Evolutionary conservation across 2,888 invertebrate species (phyloP).

Genomic region (Drosophila silvestris): DNA sequence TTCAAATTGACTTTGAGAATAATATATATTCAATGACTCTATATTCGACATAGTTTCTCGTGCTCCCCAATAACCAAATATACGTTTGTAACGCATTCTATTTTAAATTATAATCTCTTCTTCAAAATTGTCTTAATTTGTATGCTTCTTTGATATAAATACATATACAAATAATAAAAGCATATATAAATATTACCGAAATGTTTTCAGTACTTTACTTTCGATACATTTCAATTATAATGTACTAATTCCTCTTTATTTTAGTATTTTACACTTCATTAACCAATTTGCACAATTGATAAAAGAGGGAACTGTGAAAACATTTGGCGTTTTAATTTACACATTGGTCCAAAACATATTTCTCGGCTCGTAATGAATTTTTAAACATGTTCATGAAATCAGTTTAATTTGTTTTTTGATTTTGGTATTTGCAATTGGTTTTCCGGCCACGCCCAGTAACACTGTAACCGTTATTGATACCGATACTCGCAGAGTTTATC

Average conservation of each 20-base stretch:
- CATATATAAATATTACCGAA: too few relatives aligned
- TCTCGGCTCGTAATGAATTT: slow-evolving; percentile 32
- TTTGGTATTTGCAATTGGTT: slow-evolving; percentile 36
- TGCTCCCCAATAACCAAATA: background rate
- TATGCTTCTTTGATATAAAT: background rate
- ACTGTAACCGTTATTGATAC: slow-evolving; percentile 15
- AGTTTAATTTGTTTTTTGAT: background rate
- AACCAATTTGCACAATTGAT: slow-evolving; percentile 25
- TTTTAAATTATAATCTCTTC: background rate
- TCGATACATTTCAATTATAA: background rate
- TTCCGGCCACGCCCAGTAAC: slow-evolving; percentile 31
- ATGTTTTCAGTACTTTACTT: background rate
- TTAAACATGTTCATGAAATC: slow-evolving; percentile 36
- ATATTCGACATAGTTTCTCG: background rate
- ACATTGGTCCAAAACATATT: slow-evolving; percentile 6
- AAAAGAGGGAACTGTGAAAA: slow-evolving; percentile 4
- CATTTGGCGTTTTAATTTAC: slow-evolving; percentile 16
- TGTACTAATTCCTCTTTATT: background rate
- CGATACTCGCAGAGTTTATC: slow-evolving; percentile 8
- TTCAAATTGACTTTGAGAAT: background rate
- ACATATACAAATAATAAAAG: background rate
- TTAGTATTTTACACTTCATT: slow-evolving; percentile 17
- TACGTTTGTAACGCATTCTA: background rate
- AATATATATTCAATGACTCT: background rate
- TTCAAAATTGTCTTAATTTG: fast-evolving